Evolutionary conservation across 1,140 invertebrate genomes (phyloP), one percentile per base, ranked within the genome.

Genomic region (Apocrypta bakeri): DNA sequence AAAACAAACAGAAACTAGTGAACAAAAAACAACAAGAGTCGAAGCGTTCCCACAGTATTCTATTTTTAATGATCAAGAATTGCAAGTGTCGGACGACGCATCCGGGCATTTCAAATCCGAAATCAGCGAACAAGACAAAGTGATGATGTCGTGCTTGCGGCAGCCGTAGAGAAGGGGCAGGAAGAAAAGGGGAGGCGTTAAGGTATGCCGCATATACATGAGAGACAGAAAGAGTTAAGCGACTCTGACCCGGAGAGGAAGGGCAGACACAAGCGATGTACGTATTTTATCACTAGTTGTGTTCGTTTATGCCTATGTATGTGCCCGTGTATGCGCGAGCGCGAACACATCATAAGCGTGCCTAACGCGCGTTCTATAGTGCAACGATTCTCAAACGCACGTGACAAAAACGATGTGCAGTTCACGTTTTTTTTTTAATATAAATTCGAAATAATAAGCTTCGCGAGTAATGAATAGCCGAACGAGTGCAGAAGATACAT

Each of bases 281-380:
- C 69, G 69, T 25, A 17, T 56, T 56, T 56, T 56, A n/a, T 56
- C 48, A 56, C 48, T 14, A 48, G 12, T 17, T n/a, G n/a, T n/a
- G n/a, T n/a, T n/a, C n/a, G n/a, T n/a, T n/a, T n/a, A 37, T 37
- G 9, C 33, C 33, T 37, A 37, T 37, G 9, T 17, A 66, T 82
- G 64, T 72, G 82, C 83, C 24, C 73, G 84, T 84, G 77, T 80
- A 72, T 88, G 82, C 82, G 82, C 87, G 81, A 33, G 12, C 56
- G 71, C 29, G 37, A 37, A 37, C 48, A 80, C 87, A 87, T 87
- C 88, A 86, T 90, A 90, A 90, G 89, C 90, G 88, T 90, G 89
- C 84, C 88, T 84, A 87, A 87, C 89, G 87, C 86, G 85, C 9
- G 2, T 37, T 4, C 86, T 88, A 83, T 88, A 83, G 81, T 78